Base-by-base conservation (phyloP, 2,888 invertebrate genomes). In the Chorisops tibialis region DNA sequence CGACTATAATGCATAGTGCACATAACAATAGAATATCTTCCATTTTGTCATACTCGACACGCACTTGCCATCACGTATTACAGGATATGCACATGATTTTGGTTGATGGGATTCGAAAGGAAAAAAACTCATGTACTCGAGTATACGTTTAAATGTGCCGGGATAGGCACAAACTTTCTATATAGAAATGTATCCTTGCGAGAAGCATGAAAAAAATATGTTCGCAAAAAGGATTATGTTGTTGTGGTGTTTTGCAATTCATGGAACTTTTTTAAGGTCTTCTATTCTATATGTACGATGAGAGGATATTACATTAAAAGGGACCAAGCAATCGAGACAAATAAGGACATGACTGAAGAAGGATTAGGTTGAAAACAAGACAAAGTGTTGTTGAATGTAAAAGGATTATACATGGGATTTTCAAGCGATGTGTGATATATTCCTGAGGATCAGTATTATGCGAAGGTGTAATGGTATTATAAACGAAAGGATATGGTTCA, bases 261-360 rank as follows among this genome's bases (percentile, higher is more conserved):
- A n/a, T 21, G 19, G 19, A 47, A 21, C 19, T 22, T 22, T 19
- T 47, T 47, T 47, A 47, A 21, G 21, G 22, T 12, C 12, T 19
- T 12, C 47, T 2, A 19, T 47, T 47, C 45, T 16, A 41, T 41
- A n/a, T n/a, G n/a, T n/a, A 12, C 41, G 16, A 16, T 6, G 6
- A 41, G 41, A 41, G 41, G 49, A n/a, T 50, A 35, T 50, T 50
- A 16, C 16, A 50, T 16, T 30, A 24, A 50, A 35, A 50, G 30
- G 35, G 49, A 35, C 47, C 47, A 21, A 19, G 21, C 47, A 47
- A 47, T 47, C 21, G 47, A 47, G 47, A 47, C 47, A 47, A 22
- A 47, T n/a, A 47, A 47, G 47, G 22, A 47, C 22, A 47, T 47
- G 45, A 39, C 45, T 19, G 22, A 19, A 21, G 21, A 47, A 47